Evolutionary conservation across 2,888 invertebrate species (phyloP).

Genomic region (Ophion costatus): DNA sequence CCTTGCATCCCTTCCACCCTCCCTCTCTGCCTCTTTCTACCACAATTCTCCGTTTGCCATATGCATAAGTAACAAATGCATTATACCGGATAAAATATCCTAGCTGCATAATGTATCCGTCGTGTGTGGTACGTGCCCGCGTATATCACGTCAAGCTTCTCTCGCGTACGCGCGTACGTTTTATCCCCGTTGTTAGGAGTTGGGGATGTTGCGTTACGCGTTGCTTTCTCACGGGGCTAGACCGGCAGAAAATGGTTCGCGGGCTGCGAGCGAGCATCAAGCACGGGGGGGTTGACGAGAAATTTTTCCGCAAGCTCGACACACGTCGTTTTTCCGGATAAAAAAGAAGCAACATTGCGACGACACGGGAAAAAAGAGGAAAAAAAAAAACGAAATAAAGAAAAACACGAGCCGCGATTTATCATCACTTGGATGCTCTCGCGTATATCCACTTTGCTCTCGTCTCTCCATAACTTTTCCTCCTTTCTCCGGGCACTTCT

Average conservation of each 20-base stretch:
- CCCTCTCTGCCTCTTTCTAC: neutral
- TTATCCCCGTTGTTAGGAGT: neutral
- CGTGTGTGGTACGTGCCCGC: slow-evolving; percentile 72
- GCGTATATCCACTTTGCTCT: slow-evolving; percentile 58
- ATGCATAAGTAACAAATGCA: slow-evolving; percentile 78
- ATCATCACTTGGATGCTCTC: slow-evolving; percentile 54
- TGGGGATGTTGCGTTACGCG: slow-evolving; percentile 9
- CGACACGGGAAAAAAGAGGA: too few relatives aligned
- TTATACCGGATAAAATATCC: slow-evolving; percentile 77
- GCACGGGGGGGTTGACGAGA: slow-evolving; percentile 9
- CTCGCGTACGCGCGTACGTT: slow-evolving; percentile 41
- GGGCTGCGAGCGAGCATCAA: slow-evolving; percentile 19
- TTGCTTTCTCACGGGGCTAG: slow-evolving; percentile 52
- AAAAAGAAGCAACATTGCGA: neutral
- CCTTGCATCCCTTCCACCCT: neutral
- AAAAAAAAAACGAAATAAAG: slow-evolving; percentile 1
- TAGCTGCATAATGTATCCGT: slow-evolving; percentile 78
- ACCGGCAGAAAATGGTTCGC: slow-evolving; percentile 16
- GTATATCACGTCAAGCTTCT: slow-evolving; percentile 55
- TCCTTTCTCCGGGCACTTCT: slow-evolving; percentile 15
- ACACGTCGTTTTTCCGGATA: slow-evolving; percentile 26
- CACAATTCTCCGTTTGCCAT: slow-evolving; percentile 48
- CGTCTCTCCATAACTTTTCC: slow-evolving; percentile 33
- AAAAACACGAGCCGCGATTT: slow-evolving; percentile 43
- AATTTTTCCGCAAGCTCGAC: slow-evolving; percentile 45